Conservation (phyloP, 2,888 invertebrate genomes). For the Apocheima hispidaria region DNA sequence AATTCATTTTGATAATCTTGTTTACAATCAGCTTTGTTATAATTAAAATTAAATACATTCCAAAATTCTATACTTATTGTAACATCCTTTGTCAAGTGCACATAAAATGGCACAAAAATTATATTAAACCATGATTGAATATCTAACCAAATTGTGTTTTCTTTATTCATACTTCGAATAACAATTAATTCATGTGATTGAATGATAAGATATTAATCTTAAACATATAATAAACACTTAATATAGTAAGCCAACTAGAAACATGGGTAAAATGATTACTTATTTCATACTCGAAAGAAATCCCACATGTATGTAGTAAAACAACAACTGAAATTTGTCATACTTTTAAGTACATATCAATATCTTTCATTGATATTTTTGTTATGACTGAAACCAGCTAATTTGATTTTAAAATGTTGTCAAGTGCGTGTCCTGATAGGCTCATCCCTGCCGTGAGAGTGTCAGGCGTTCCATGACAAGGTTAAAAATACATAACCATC, state of each 20-base stretch:
- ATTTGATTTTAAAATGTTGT: too few relatives aligned
- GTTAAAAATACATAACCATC: too few relatives aligned
- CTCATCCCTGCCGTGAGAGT: too few relatives aligned
- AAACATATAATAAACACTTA: neutral
- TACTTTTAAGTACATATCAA: too few relatives aligned
- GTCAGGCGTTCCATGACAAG: too few relatives aligned
- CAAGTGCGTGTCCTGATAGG: too few relatives aligned
- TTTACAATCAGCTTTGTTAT: neutral
- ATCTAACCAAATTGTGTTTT: conserved; percentile 20
- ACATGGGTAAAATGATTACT: too few relatives aligned
- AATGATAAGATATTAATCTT: neutral
- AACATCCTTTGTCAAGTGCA: conserved; percentile 5
- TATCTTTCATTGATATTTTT: too few relatives aligned
- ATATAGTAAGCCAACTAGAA: neutral
- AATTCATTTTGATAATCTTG: conserved; percentile 3
- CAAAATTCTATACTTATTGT: neutral
- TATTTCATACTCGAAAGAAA: too few relatives aligned
- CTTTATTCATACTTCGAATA: conserved; percentile 3
- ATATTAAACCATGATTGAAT: conserved; percentile 24
- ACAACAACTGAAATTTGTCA: too few relatives aligned
- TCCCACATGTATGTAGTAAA: too few relatives aligned
- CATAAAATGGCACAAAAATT: conserved; percentile 10
- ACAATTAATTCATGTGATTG: neutral
- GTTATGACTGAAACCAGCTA: too few relatives aligned
- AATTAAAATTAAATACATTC: conserved; percentile 1